Percentiles rank a stretch among this genome's conserved stretches.
Conservation (phyloP, 2,797 vertebrate species). For the Amniataba percoides region DNA sequence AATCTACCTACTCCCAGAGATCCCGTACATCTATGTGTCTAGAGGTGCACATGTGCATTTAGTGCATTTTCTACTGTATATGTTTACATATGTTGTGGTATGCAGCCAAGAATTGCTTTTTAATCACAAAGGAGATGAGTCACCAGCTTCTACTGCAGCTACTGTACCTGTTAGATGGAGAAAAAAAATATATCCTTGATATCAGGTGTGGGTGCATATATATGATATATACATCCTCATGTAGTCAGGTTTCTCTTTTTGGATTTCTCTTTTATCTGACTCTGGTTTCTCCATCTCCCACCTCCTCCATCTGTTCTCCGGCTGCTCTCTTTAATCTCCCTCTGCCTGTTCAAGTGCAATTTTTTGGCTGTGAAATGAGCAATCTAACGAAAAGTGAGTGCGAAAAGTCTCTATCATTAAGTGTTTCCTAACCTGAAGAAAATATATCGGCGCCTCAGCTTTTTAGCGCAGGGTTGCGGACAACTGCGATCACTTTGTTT, state of each 20-base stretch:
- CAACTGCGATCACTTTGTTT: slow-evolving; percentile 23
- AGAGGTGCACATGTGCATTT: neutral
- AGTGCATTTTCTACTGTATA: neutral
- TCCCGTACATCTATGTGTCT: neutral
- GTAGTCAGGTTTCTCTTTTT: slow-evolving; percentile 2
- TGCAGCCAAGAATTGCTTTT: slow-evolving; percentile 17
- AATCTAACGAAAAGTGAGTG: slow-evolving; percentile 32
- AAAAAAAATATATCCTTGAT: neutral
- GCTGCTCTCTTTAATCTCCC: slow-evolving; percentile 33
- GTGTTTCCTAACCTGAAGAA: slow-evolving; percentile 11
- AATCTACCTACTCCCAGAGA: slow-evolving; percentile 27
- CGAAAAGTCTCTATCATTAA: slow-evolving; percentile 35
- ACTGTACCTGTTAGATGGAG: neutral
- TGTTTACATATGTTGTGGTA: neutral
- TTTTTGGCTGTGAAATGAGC: slow-evolving; percentile 39
- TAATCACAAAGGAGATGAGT: slow-evolving; percentile 10
- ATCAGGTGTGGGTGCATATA: neutral
- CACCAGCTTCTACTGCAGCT: slow-evolving; percentile 11
- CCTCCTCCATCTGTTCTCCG: slow-evolving; percentile 28
- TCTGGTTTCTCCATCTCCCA: slow-evolving; percentile 18
- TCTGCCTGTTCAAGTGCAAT: slow-evolving; percentile 1
- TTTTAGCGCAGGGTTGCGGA: slow-evolving; percentile 16
- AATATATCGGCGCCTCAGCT: slow-evolving; percentile 23
- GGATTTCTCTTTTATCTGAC: slow-evolving; percentile 11
- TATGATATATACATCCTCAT: neutral